Conservation (phyloP, 2,888 invertebrate species). For the Eucriotettix oculatus region DNA sequence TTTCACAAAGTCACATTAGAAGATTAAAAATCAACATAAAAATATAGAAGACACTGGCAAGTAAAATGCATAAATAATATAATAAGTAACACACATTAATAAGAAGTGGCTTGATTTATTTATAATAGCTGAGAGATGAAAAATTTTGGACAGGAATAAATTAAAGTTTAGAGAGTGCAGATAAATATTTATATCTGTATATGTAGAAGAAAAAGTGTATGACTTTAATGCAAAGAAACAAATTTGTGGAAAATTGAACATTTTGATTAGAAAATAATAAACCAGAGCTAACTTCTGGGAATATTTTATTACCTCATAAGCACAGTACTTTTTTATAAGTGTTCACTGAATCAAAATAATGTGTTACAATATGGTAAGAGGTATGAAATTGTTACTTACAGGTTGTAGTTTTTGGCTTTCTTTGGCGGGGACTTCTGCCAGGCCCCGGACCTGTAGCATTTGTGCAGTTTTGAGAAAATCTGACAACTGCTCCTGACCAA, state of each 20-base stretch:
- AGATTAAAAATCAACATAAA: too few species aligned
- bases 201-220: too few species aligned
- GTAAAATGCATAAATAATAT: too few species aligned
- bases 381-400: constrained; percentile 36
- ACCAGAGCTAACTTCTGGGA: neutral
- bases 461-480: constrained; percentile 78
- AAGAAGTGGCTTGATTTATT: too few species aligned
- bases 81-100: too few species aligned
- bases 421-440: constrained; percentile 55
- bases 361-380: neutral
- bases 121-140: too few species aligned
- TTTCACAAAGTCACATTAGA: too few species aligned
- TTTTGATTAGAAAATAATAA: too few species aligned
- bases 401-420: constrained; percentile 53
- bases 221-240: neutral
- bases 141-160: too few species aligned
- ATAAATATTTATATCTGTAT: too few species aligned
- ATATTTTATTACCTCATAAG: neutral
- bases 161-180: too few species aligned
- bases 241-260: neutral
- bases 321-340: neutral
- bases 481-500: constrained; percentile 71
- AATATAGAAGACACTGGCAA: too few species aligned
- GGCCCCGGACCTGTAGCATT: constrained; percentile 69
- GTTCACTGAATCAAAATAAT: neutral